Evolutionary conservation across 2,113 vertebrate genomes (phyloP).

Genomic region (Corythornis madagascariensis): DNA sequence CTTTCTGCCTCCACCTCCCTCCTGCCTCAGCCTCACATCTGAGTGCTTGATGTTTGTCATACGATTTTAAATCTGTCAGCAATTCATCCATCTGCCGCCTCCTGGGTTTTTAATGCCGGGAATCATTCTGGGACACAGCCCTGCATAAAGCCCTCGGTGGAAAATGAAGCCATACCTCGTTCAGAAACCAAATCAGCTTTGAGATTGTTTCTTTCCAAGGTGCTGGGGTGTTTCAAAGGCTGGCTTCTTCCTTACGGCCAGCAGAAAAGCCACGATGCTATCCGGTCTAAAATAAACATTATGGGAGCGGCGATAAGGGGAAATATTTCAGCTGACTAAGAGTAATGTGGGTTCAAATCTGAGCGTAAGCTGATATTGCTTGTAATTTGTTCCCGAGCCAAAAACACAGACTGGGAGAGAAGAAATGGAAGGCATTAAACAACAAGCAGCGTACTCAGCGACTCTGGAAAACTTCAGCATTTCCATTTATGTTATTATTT

Average conservation of each 20-base stretch:
- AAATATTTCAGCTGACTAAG: constrained; percentile 67
- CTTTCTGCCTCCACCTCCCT: constrained; percentile 31
- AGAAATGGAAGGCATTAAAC: constrained; percentile 58
- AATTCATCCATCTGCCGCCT: constrained; percentile 57
- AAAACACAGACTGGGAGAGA: constrained; percentile 39
- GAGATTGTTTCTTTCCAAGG: constrained; percentile 20
- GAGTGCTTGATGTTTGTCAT: constrained; percentile 32
- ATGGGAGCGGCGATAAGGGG: constrained; percentile 55
- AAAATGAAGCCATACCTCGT: constrained; percentile 21
- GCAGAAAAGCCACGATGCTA: constrained; percentile 43
- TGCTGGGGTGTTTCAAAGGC: constrained; percentile 19
- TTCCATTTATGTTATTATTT: constrained; percentile 62
- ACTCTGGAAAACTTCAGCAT: constrained; percentile 55
- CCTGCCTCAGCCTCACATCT: not conserved
- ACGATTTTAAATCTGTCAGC: constrained; percentile 55
- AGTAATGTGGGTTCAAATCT: constrained; percentile 62
- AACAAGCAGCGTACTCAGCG: constrained; percentile 15
- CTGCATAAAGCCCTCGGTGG: not conserved
- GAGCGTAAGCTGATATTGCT: constrained; percentile 59
- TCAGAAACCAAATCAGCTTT: not conserved
- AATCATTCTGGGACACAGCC: not conserved
- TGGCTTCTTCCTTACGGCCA: not conserved
- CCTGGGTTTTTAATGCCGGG: not conserved
- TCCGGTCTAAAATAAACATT: constrained; percentile 57
- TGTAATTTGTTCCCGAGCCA: constrained; percentile 57